phyloP scores from a whole-genome alignment of 2,888 invertebrate genomes.

The Sphinx pinastri region DNA sequence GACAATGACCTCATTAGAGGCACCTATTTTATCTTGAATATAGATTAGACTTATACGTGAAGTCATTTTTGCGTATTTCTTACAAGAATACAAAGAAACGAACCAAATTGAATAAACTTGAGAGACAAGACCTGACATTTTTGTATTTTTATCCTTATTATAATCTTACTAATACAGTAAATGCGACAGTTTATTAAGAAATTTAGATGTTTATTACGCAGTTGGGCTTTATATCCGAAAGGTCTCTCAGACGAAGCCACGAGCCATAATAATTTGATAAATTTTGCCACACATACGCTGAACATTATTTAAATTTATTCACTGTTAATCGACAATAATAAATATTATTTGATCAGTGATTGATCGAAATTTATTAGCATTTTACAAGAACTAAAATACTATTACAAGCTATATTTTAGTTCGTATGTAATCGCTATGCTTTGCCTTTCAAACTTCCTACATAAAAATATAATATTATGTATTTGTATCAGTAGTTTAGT shows the following conservation, averaged over 20 bases:
- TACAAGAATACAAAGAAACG: too few species aligned
- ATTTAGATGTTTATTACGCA: too few species aligned
- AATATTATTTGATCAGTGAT: background rate
- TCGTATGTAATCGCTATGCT: background rate
- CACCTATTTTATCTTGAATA: slow-evolving; percentile 3
- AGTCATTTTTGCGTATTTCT: background rate
- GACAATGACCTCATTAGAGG: slow-evolving; percentile 7
- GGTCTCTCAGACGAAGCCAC: too few species aligned
- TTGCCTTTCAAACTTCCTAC: slow-evolving; percentile 8
- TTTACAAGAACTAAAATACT: background rate
- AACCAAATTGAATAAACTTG: too few species aligned
- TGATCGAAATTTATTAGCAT: background rate
- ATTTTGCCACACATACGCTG: background rate
- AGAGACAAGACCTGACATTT: too few species aligned
- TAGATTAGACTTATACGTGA: background rate
- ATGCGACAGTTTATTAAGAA: too few species aligned
- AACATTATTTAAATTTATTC: background rate
- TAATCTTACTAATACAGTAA: too few species aligned
- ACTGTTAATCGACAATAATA: background rate
- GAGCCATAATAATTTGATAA: too few species aligned
- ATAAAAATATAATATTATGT: background rate
- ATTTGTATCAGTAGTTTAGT: background rate
- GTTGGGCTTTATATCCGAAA: too few species aligned
- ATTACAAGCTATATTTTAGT: background rate
- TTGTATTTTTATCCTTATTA: too few species aligned